phyloP scores from a whole-genome alignment of 92 coral and sea anemone genomes.

The Zoanthus gigantus region DNA sequence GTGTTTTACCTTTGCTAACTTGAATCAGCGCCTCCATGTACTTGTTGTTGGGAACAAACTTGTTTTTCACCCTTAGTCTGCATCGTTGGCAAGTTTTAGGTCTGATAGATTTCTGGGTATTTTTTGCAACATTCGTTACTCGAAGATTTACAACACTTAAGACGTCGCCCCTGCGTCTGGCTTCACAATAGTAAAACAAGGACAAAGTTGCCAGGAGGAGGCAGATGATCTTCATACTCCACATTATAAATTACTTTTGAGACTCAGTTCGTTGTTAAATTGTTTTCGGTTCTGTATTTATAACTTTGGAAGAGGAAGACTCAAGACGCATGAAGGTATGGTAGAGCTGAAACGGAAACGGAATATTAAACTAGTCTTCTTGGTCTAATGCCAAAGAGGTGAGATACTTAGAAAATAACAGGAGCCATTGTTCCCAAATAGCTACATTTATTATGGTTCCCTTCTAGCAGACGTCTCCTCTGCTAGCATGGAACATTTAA shows the following conservation, averaged over 20 bases:
- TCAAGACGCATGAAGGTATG: no score
- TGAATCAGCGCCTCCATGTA: slow-evolving; percentile 54
- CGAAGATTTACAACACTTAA: slow-evolving; percentile 16
- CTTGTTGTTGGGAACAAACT: slow-evolving; percentile 47
- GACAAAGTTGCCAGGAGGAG: background rate
- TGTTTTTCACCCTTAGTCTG: background rate
- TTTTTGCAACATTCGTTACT: slow-evolving; percentile 11
- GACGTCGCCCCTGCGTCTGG: slow-evolving; percentile 1
- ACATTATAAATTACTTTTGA: background rate
- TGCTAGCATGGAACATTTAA: no score
- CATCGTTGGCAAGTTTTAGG: background rate
- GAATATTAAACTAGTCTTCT: no score
- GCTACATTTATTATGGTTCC: no score
- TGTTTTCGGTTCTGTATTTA: background rate
- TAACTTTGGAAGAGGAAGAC: background rate
- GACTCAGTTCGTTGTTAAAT: background rate
- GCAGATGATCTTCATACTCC: background rate
- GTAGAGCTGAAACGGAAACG: no score
- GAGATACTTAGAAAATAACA: no score
- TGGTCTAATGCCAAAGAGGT: no score
- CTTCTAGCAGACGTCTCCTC: no score
- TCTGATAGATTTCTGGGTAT: background rate
- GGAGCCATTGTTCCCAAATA: no score
- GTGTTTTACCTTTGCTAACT: slow-evolving; percentile 50
- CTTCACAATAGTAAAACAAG: background rate